A percentile compares a stretch with the other conserved stretches of the same genome.
Evolutionary conservation across 2,888 invertebrate genomes (phyloP).

Genomic region (Ormyrus labotus): DNA sequence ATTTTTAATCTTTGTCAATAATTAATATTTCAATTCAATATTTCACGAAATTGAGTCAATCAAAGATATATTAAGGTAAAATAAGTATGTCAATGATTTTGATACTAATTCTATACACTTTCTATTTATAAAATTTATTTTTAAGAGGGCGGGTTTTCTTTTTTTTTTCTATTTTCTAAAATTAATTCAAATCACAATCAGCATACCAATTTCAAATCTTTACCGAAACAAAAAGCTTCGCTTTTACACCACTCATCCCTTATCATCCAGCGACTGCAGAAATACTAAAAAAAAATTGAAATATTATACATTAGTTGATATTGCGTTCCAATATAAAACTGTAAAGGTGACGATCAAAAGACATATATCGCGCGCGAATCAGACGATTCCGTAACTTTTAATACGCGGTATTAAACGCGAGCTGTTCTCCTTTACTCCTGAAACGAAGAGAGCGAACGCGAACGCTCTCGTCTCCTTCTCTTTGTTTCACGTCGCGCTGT

Average conservation of each 20-base stretch:
- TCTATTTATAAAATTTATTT: no score
- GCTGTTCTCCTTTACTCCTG: constrained; percentile 19
- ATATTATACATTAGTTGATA: constrained; percentile 6
- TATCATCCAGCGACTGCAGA: background rate
- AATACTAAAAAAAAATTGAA: background rate
- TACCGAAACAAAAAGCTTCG: constrained; percentile 31
- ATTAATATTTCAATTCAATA: no score
- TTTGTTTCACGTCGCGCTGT: constrained; percentile 49
- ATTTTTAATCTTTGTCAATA: no score
- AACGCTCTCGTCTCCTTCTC: constrained; percentile 14
- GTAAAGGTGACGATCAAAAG: background rate
- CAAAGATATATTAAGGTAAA: no score
- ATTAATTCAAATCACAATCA: no score
- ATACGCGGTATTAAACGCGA: constrained; percentile 7
- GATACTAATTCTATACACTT: no score
- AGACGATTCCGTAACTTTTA: constrained; percentile 12
- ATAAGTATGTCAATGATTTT: no score
- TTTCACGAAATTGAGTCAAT: no score
- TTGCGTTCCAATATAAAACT: background rate
- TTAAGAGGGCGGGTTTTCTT: no score
- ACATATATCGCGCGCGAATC: constrained; percentile 3
- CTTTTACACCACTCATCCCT: constrained; percentile 4
- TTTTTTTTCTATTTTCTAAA: no score
- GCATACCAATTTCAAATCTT: background rate
- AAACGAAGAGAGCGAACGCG: constrained; percentile 33